Evolutionary conservation across 2,888 invertebrate species (phyloP).

Genomic region (Drosophila mercatorum): DNA sequence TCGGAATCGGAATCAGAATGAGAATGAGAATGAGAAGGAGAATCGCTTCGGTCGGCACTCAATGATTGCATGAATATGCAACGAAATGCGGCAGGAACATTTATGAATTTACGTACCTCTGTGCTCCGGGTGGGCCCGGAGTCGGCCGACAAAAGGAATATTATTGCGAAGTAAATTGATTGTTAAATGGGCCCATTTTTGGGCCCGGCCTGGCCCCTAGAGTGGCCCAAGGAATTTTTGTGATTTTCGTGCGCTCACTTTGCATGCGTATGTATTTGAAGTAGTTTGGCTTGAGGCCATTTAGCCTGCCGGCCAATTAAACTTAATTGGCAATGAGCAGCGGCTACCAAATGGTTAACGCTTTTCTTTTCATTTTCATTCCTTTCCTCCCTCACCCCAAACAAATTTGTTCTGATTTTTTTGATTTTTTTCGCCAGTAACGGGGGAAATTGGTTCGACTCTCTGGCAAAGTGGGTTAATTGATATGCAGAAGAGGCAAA

Average conservation of each 20-base stretch:
- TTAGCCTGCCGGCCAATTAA: conserved; percentile 67
- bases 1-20: conserved; percentile 12
- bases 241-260: conserved; percentile 54
- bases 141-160: conserved; percentile 52
- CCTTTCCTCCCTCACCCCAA: too few relatives aligned
- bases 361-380: conserved; percentile 27
- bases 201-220: background rate
- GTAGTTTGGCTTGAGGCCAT: conserved; percentile 54
- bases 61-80: conserved; percentile 72
- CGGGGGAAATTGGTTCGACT: conserved; percentile 37
- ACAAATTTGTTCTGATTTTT: conserved; percentile 27
- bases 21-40: conserved; percentile 8
- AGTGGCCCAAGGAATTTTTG: conserved; percentile 24
- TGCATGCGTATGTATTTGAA: conserved; percentile 72
- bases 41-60: conserved; percentile 38
- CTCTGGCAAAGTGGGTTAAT: conserved; percentile 52
- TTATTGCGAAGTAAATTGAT: conserved; percentile 79
- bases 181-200: conserved; percentile 66
- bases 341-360: conserved; percentile 37
- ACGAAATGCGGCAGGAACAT: conserved; percentile 47
- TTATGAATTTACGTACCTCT: conserved; percentile 44
- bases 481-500: conserved; percentile 49
- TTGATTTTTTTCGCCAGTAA: too few relatives aligned
- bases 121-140: conserved; percentile 3
- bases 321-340: conserved; percentile 74